Base-by-base conservation (phyloP, 2,113 vertebrate genomes). In the Eubucco bourcierii region DNA sequence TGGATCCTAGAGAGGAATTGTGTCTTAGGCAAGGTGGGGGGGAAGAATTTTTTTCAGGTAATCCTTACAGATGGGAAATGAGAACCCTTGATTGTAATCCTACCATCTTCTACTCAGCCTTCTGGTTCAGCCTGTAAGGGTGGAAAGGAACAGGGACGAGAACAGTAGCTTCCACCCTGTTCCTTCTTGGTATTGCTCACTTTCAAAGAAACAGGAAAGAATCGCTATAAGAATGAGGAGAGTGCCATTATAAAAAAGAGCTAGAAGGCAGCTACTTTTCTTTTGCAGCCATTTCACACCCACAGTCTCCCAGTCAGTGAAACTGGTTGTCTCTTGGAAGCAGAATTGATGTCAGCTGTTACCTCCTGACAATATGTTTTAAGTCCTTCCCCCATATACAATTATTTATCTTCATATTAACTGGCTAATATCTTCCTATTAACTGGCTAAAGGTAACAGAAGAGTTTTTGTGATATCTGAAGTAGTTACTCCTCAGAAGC, bases 191-290 rank as follows among this genome's bases (percentile, higher is more conserved):
- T 55, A 15, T 41, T 80, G 8, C 7, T 90, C 44, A 66, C 19
- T 39, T 73, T 63, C 80, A 50, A 64, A 78, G 58, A 81, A 73
- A 18, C 8, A 52, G 27, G 12, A 91, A 90, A 46, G 60, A 90
- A 77, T 81, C 0, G 0, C 29, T 79, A 81, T 68, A 88, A 81
- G 21, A 34, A 28, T 0, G 1, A 72, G 15, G 20, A 92, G 11
- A 60, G 1, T 25, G 23, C 11, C 41, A 20, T 34, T 46, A 13
- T 1, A 53, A 65, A 68, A 20, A 19, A 15, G 4, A 74, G 19
- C 15, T 19, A 25, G 12, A 59, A 83, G 59, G 4, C 16, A 59
- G 6, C 28, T 78, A 52, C 14, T 84, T 77, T 83, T 4, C 13
- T 80, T 77, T 70, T 61, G 27, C 20, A 50, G 55, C 39, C 16